These are phyloP conservation scores for Oncorhynchus nerka DNA, from an alignment of 2,113 vertebrate species.

Conservation along the genomic window DNA sequence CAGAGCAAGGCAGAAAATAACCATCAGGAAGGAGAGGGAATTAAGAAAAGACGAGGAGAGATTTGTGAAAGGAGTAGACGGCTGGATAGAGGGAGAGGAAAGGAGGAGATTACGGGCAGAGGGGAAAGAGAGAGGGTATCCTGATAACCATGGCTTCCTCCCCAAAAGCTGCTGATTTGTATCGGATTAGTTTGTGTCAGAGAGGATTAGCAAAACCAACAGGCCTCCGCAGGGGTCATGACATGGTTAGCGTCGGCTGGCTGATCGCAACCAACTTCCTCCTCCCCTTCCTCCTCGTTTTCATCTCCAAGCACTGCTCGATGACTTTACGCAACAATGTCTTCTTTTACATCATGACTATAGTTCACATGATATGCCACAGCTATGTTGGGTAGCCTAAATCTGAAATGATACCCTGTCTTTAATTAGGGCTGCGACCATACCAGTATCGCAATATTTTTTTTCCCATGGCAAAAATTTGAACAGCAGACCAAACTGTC, in stretches of 20 bases:
- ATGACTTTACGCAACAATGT: neutral
- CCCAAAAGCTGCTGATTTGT: conserved; percentile 29
- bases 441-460: too few species aligned
- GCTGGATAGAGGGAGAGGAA: neutral
- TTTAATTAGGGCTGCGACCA: too few species aligned
- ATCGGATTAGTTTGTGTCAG: conserved; percentile 51
- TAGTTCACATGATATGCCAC: too few species aligned
- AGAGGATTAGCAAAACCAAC: conserved; percentile 51
- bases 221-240: conserved; percentile 23
- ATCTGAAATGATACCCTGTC: too few species aligned
- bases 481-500: too few species aligned
- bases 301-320: neutral
- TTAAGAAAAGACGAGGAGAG: neutral
- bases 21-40: neutral
- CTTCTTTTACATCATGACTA: too few species aligned
- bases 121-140: conserved; percentile 1
- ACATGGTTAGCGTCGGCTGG: conserved; percentile 37
- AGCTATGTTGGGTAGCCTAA: too few species aligned
- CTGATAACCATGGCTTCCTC: conserved; percentile 33
- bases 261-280: conserved; percentile 12
- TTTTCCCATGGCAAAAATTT: too few species aligned
- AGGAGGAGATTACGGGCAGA: neutral
- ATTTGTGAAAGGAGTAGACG: neutral
- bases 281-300: too few species aligned
- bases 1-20: neutral